Conservation (phyloP, 2,113 vertebrate species). For the Puffinus mauretanicus region DNA sequence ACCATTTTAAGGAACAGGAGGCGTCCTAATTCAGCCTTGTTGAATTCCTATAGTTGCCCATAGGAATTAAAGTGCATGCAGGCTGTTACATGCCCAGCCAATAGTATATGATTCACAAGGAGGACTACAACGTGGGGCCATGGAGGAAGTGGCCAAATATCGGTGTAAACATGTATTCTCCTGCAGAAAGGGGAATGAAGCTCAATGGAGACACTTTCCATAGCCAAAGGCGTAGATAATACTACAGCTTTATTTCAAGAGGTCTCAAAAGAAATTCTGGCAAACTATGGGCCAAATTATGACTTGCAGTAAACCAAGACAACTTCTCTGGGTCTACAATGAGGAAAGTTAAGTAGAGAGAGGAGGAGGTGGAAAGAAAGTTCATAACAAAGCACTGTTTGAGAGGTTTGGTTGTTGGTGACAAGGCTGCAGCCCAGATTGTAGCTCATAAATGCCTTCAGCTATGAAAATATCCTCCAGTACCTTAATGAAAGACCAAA, state of each 20-base stretch:
- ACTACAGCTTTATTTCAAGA: background rate
- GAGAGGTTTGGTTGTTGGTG: background rate
- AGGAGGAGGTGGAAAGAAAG: background rate
- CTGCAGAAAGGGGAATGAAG: background rate
- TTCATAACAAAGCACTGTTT: background rate
- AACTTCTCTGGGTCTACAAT: background rate
- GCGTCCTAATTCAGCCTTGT: background rate
- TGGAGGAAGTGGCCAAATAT: background rate
- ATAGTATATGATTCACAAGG: no score
- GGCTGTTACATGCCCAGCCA: background rate
- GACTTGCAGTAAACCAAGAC: background rate
- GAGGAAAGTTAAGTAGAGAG: background rate
- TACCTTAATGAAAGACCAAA: background rate
- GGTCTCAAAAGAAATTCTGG: background rate
- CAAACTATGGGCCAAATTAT: background rate
- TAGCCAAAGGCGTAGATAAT: background rate
- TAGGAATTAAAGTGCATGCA: background rate
- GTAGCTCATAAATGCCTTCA: background rate
- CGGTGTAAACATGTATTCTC: background rate
- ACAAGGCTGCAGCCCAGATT: background rate
- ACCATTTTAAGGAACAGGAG: background rate
- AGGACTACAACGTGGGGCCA: rapidly evolving
- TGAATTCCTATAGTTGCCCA: background rate
- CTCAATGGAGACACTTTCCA: background rate
- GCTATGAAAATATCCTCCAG: background rate